Conservation (phyloP, 2,113 vertebrate species). For the Microcebus tavaratra region DNA sequence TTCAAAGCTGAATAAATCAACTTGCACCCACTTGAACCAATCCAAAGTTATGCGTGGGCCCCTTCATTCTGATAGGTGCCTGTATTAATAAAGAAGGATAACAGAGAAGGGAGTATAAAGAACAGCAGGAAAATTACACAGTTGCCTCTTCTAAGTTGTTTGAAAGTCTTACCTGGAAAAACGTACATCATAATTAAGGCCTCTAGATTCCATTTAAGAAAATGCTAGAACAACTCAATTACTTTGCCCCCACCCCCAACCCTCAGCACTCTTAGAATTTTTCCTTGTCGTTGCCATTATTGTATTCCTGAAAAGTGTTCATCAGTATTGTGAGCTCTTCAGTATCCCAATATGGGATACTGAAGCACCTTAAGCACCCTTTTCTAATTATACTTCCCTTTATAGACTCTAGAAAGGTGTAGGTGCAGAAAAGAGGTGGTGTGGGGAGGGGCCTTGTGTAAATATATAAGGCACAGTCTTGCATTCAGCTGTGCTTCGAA, state of each 20-base stretch:
- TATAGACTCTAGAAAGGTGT: not conserved
- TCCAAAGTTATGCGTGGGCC: not conserved
- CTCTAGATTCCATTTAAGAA: conserved; percentile 61
- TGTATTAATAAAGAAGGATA: conserved; percentile 44
- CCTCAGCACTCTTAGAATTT: not conserved
- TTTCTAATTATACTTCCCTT: not conserved
- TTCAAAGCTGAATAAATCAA: conserved; percentile 35
- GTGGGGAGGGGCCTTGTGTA: not conserved
- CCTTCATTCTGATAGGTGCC: conserved; percentile 40
- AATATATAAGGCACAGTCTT: not conserved
- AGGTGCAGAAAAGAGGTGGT: not conserved
- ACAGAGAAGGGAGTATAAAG: not conserved
- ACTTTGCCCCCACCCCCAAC: not conserved
- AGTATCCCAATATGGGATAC: not conserved
- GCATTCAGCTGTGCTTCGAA: not conserved
- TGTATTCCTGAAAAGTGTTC: conserved; percentile 14
- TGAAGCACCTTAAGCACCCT: not conserved
- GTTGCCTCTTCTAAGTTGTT: conserved; percentile 56
- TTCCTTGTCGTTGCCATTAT: not conserved
- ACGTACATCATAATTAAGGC: conserved; percentile 66
- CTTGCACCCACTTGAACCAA: not conserved
- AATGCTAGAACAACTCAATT: conserved; percentile 52
- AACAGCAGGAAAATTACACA: conserved; percentile 61
- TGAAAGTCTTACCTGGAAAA: conserved; percentile 64
- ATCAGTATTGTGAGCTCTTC: not conserved